These are phyloP conservation scores for Lysandra coridon DNA, from an alignment of 2,888 invertebrate genomes.

Conservation along the genomic window DNA sequence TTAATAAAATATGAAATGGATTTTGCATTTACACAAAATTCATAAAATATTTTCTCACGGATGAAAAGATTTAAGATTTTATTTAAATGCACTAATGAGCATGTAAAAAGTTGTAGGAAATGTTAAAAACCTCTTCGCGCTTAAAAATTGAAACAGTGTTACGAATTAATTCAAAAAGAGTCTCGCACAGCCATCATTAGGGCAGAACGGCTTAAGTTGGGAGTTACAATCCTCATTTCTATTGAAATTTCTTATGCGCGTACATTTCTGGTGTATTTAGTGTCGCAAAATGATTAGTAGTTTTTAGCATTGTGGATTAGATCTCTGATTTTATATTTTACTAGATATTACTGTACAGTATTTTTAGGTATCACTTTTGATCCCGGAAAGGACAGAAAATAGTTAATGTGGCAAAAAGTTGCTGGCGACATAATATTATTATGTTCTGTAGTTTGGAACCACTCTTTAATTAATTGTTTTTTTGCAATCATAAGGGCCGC, in stretches of 20 bases:
- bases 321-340: no score
- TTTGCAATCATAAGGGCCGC: no score
- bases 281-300: neutral
- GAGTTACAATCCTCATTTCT: constrained; percentile 39
- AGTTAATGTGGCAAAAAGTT: no score
- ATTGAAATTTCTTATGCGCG: constrained; percentile 39
- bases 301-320: no score
- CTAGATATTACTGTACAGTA: no score
- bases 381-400: no score
- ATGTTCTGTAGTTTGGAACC: no score
- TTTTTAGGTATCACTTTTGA: no score
- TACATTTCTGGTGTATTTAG: constrained; percentile 33
- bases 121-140: constrained; percentile 9
- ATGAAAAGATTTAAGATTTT: constrained; percentile 4
- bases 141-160: constrained; percentile 32
- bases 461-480: no score
- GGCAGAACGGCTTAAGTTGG: constrained; percentile 41
- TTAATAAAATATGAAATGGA: neutral
- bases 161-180: constrained; percentile 38
- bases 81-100: constrained; percentile 27
- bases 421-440: no score
- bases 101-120: constrained; percentile 23
- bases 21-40: neutral
- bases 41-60: neutral
- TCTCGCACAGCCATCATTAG: constrained; percentile 41